These are phyloP conservation scores for Apis dorsata DNA, from an alignment of 1,140 invertebrate genomes.

Conservation along the genomic window DNA sequence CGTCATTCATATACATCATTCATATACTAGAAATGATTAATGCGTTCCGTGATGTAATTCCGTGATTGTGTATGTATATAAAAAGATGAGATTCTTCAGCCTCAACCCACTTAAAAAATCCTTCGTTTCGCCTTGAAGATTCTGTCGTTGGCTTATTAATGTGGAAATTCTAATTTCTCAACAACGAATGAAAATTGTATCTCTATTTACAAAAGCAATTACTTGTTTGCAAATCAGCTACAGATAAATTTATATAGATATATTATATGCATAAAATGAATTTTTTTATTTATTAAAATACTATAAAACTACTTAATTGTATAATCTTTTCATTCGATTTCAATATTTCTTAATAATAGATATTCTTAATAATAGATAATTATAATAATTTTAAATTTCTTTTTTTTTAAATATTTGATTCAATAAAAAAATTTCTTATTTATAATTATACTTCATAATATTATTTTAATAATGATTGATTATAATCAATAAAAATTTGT, in stretches of 20 bases:
- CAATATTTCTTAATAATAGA: background rate
- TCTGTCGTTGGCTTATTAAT: slow-evolving; percentile 46
- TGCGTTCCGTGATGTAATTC: slow-evolving; percentile 55
- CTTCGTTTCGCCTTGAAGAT: slow-evolving; percentile 65
- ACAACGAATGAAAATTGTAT: slow-evolving; percentile 8
- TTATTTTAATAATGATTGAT: background rate
- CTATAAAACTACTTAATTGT: background rate
- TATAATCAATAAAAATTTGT: no score
- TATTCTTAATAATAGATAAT: background rate
- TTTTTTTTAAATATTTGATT: background rate
- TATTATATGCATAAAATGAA: background rate
- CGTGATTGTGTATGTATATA: slow-evolving; percentile 57
- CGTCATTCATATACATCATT: no score
- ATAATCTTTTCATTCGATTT: no score
- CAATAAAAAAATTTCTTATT: background rate
- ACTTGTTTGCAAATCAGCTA: background rate
- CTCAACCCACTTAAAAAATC: slow-evolving; percentile 71
- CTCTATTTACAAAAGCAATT: slow-evolving; percentile 4
- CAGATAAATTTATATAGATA: background rate
- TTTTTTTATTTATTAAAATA: background rate
- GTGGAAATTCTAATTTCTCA: slow-evolving; percentile 4
- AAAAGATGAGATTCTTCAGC: slow-evolving; percentile 64
- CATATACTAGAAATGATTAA: slow-evolving; percentile 46
- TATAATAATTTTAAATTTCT: background rate
- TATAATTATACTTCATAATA: background rate